Conservation (phyloP, 2,888 invertebrate species). For the Aradus depressus region DNA sequence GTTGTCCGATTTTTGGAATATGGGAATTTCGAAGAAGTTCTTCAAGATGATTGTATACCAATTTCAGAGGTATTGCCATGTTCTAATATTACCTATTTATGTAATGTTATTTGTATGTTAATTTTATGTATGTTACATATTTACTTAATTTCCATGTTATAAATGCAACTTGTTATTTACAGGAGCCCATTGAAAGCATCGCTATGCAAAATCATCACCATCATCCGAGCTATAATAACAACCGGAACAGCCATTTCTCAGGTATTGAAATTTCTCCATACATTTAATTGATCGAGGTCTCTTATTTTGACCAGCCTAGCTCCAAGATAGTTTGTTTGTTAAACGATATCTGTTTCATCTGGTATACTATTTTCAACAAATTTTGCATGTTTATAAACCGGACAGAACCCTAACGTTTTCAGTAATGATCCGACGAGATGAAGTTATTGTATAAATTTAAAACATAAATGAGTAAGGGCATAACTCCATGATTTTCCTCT, state of each 20-base stretch:
- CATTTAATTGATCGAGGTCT: too few relatives aligned
- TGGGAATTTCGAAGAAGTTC: constrained; percentile 80
- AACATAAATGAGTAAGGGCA: too few relatives aligned
- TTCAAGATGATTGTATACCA: constrained; percentile 69
- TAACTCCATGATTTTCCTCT: too few relatives aligned
- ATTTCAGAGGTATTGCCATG: constrained; percentile 35
- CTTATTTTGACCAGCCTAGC: too few relatives aligned
- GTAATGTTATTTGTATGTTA: neutral
- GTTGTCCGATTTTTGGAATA: constrained; percentile 80
- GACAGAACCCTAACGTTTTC: too few relatives aligned
- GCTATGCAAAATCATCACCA: constrained; percentile 12
- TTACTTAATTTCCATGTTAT: neutral
- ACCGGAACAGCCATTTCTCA: constrained; percentile 26
- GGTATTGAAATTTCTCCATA: too few relatives aligned
- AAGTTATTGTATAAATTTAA: too few relatives aligned
- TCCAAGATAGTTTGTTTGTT: too few relatives aligned
- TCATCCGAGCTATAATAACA: constrained; percentile 13
- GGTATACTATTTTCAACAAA: too few relatives aligned
- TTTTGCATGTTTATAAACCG: too few relatives aligned
- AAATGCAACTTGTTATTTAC: neutral
- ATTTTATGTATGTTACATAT: neutral
- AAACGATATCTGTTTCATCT: too few relatives aligned
- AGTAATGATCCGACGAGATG: too few relatives aligned
- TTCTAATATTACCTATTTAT: neutral
- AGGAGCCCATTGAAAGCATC: constrained; percentile 14